Evolutionary conservation across 2,888 invertebrate genomes (phyloP), one percentile per base, ranked within the genome.

Genomic region (Hypolimnas misippus): DNA sequence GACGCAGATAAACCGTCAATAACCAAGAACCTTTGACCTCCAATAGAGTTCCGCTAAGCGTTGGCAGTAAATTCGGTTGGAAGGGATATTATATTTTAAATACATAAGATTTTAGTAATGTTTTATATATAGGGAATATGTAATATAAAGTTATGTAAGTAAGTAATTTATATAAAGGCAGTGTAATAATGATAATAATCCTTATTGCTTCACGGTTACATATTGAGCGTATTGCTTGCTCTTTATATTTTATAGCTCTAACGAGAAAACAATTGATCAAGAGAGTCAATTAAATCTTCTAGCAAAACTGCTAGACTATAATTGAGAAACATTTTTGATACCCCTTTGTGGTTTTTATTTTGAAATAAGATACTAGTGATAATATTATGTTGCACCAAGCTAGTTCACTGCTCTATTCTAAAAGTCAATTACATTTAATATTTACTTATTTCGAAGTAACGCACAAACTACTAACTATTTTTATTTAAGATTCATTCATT

Each of bases 21-120:
- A 76, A 76, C 75, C 72, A 75, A 66, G 70, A 74, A 72, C 69
- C 70, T 66, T 67, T 69, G 70, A 72, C 78, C 78, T 76, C 73
- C 66, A 50, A 49, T 10, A 57, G 29, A 63, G 69, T 70, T 70
- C 70, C 69, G 70, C 66, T 68, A 68, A 66, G 67, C 19, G 42
- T 42, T 3, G 44, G 44, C 44, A 17, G 44, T 44, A 19, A 19
- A 19, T 44, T 19, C 19, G 4, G 2, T 19, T 44, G 44, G 44
- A 12, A 19, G 44, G 44, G n/a, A n/a, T n/a, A n/a, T n/a, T n/a
- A n/a, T n/a, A n/a, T n/a, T n/a, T n/a, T n/a, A n/a, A n/a, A n/a
- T n/a, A n/a, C n/a, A n/a, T n/a, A n/a, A n/a, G n/a, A n/a, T n/a
- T n/a, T n/a, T n/a, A n/a, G n/a, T n/a, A n/a, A n/a, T n/a, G n/a